Conservation (phyloP, 2,113 vertebrate species). For the Campylomormyrus numenius region DNA sequence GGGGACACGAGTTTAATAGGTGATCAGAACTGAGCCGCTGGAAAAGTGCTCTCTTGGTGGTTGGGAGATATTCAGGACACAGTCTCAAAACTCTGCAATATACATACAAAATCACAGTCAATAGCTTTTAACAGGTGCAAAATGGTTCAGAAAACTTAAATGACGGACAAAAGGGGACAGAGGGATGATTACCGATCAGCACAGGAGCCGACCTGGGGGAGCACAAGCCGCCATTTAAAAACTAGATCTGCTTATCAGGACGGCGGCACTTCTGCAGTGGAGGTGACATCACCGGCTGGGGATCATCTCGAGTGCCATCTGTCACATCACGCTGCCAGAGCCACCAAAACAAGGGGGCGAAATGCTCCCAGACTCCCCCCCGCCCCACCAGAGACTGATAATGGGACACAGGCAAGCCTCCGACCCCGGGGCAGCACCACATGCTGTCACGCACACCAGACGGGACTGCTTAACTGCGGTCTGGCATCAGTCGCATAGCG, state of each 20-base stretch:
- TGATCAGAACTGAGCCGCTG: not conserved
- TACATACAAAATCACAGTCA: not conserved
- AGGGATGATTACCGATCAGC: not conserved
- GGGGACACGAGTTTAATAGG: not conserved
- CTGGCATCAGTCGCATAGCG: conserved; percentile 45
- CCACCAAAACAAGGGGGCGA: not conserved
- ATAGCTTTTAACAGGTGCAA: not conserved
- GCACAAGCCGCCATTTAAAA: not conserved
- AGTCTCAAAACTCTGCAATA: not conserved
- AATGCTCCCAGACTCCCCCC: not conserved
- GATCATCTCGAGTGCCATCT: not conserved
- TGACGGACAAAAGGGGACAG: not conserved
- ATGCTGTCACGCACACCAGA: conserved; percentile 63
- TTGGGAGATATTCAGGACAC: not conserved
- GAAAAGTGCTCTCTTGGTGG: not conserved
- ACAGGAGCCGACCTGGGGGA: not conserved
- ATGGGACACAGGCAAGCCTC: conserved; percentile 56
- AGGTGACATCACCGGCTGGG: not conserved
- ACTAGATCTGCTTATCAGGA: not conserved
- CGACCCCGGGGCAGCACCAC: conserved; percentile 48
- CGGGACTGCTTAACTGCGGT: conserved; percentile 63
- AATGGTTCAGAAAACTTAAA: not conserved
- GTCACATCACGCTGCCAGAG: not conserved
- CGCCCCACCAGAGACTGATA: conserved; percentile 29
- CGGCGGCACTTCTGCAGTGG: not conserved